Base-by-base conservation (phyloP, 2,113 vertebrate species). In the Cyphotilapia sp. region DNA sequence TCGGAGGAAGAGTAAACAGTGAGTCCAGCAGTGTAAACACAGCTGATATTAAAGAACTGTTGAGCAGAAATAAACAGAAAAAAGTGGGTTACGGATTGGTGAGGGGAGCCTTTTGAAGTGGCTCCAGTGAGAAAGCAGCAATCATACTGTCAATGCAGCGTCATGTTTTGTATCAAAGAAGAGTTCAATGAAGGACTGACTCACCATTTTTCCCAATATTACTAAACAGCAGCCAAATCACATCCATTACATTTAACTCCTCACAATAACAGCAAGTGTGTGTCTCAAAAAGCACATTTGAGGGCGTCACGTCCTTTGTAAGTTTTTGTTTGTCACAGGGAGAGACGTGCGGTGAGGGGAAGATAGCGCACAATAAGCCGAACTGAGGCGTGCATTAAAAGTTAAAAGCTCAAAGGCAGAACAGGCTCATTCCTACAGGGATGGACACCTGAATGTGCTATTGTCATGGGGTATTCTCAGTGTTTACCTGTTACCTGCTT, bases 21-120 rank as follows among this genome's bases (percentile, higher is more conserved):
- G 38, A 81, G 51, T 54, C 9, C 33, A 66, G 71, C 56, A 83
- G 81, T 66, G 71, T 76, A 81, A 84, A 69, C 51, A 81, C 19
- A 81, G 49, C 47, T 66, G 53, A 49, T 56, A 49, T 57, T 81
- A 59, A 19, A 42, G 24, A 38, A 42, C 22, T 29, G 54, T 17
- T 81, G 33, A 76, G 2, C 16, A 89, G 38, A 53, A 49, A 59
- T 9, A 83, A 80, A 66, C 14, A 86, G 22, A n/a, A 78, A 33
- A 51, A 74, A 74, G 40, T 74, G 42, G 14, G 42, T 29, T 47
- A 76, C 14, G 2, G 38, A 40, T 71, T 42, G 66, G 71, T 47
- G 40, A 1, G 6, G 22, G 42, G 45, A 29, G 69, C 14, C 14
- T 76, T 49, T 76, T 31, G 9, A 76, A 49, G 42, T 5, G 40